Evolutionary conservation across 2,113 vertebrate genomes (phyloP).

Genomic region (Channa maculata): DNA sequence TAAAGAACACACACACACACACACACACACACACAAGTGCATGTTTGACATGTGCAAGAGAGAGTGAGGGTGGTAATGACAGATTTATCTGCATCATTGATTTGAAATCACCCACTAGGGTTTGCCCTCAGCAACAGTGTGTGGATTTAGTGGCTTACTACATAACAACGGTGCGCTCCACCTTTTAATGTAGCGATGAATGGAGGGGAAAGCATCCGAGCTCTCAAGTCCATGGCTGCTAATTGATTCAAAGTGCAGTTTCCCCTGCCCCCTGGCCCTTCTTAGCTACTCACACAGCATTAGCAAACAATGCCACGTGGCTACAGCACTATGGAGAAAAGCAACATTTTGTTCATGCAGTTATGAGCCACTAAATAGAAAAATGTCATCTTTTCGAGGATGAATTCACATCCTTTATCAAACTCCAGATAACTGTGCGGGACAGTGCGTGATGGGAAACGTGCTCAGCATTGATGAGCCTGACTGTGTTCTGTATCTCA

Average conservation of each 20-base stretch:
- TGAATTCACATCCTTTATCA: not conserved
- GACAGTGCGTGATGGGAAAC: not conserved
- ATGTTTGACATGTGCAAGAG: slow-evolving; percentile 34
- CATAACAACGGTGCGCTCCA: slow-evolving; percentile 54
- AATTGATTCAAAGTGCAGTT: slow-evolving; percentile 70
- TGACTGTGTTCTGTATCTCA: slow-evolving; percentile 2
- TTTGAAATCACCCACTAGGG: slow-evolving; percentile 55
- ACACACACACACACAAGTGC: too few species aligned
- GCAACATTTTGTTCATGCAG: slow-evolving; percentile 28
- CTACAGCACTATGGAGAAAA: slow-evolving; percentile 3
- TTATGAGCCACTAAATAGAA: slow-evolving; percentile 17
- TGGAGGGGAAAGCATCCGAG: slow-evolving; percentile 39
- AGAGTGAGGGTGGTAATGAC: slow-evolving; percentile 14
- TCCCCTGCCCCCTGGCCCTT: slow-evolving; percentile 23
- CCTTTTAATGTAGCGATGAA: slow-evolving; percentile 51
- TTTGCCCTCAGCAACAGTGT: slow-evolving; percentile 47
- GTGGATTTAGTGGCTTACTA: slow-evolving; percentile 56
- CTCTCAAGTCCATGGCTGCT: slow-evolving; percentile 55
- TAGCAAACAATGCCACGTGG: slow-evolving; percentile 46
- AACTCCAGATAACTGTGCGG: not conserved
- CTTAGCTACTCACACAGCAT: slow-evolving; percentile 41
- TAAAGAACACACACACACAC: too few species aligned
- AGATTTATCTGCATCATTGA: slow-evolving; percentile 56
- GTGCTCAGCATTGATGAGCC: not conserved
- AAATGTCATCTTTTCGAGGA: not conserved